Base-by-base conservation (phyloP, 2,113 vertebrate genomes). In the Odocoileus virginianus region DNA sequence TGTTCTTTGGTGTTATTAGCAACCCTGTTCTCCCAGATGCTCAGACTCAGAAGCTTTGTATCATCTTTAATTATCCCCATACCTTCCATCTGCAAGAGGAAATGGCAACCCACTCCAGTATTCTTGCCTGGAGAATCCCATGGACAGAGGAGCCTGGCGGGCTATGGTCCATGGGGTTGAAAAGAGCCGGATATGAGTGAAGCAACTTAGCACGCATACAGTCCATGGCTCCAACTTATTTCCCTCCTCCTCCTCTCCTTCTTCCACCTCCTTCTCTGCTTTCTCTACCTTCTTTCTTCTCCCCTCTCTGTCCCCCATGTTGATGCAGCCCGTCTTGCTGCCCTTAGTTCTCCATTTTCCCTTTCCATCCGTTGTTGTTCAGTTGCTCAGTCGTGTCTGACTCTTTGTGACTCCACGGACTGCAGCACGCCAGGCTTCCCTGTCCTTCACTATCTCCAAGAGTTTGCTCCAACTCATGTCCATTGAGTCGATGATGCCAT, bases 241-340 rank as follows among this genome's bases (percentile, higher is more conserved):
- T 43, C 30, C 78, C 19, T 60, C 17, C 11, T 17, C 27, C 17
- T 50, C 23, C 12, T 19, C 13, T 67, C 19, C 36, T 23, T 30
- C 8, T 19, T 13, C 12, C 2, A 1, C 21, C 19, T n/a, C 15
- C 21, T 55, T 2, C 7, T 45, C 14, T 6, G 6, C 7, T 28
- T 25, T 8, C 5, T n/a, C n/a, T 17, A 11, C 5, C 15, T 50
- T 11, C 10, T 45, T 7, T 16, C 19, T 9, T 28, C 5, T n/a
- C 15, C 13, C 7, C 3, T 5, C 60, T 47, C 25, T 28, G 21
- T 2, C 7, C 12, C 43, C 17, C 2, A 1, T 40, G 6, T 1
- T 12, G 50, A 17, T 1, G 4, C 21, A 40, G 76, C 27, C 45
- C 21, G 47, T 27, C 19, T 61, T 52, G 36, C 30, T 0, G 7